phyloP scores from a whole-genome alignment of 2,888 invertebrate species.

The Theristus sp. region DNA sequence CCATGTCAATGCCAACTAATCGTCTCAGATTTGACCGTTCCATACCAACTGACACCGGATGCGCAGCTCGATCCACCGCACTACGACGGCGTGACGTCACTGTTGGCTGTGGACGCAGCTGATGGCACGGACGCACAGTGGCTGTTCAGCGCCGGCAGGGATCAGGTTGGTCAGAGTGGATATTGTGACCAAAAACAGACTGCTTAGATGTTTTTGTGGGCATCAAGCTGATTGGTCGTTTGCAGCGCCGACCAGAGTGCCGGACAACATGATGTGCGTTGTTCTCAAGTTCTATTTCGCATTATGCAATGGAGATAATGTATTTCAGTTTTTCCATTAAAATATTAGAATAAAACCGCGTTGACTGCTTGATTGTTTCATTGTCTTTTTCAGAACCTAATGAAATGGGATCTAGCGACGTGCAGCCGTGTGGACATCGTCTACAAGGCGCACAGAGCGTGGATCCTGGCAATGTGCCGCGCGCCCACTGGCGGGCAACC shows the following conservation, averaged over 20 bases:
- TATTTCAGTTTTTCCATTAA: no score
- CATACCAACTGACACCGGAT: conserved; percentile 36
- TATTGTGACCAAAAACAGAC: no score
- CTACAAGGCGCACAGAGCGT: conserved; percentile 66
- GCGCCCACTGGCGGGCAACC: conserved; percentile 36
- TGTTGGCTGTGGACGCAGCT: conserved; percentile 27
- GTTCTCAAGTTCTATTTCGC: no score
- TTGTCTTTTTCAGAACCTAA: not conserved
- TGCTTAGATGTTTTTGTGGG: no score
- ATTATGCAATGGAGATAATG: no score
- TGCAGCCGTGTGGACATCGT: conserved; percentile 18
- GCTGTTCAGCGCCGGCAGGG: conserved; percentile 63
- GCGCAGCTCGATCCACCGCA: conserved; percentile 61
- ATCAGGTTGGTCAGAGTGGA: no score
- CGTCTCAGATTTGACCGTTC: not conserved
- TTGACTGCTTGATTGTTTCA: no score
- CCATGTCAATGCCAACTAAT: no score
- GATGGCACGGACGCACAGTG: conserved; percentile 43
- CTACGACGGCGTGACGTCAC: conserved; percentile 68
- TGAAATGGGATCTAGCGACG: not conserved
- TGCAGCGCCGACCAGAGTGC: no score
- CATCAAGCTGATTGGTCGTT: no score
- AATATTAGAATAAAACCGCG: no score
- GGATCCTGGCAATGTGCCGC: conserved; percentile 56
- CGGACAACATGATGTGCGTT: no score